Evolutionary conservation across 2,888 invertebrate genomes (phyloP).

Genomic region (Cheilosia grossa): DNA sequence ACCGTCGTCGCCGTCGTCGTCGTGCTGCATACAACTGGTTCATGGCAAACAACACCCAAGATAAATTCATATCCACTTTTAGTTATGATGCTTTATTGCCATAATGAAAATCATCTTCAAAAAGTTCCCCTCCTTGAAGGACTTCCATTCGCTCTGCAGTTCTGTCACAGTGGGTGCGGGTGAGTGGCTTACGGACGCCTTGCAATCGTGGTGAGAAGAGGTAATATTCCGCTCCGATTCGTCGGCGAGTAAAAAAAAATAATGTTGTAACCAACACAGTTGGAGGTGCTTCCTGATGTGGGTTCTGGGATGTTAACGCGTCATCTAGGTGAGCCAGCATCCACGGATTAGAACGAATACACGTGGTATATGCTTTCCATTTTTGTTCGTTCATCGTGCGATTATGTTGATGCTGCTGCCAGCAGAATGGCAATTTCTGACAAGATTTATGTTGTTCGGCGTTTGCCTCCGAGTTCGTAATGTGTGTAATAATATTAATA

Average conservation of each 20-base stretch:
- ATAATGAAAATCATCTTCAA: conserved; percentile 74
- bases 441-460: conserved; percentile 72
- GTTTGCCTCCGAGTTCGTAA: conserved; percentile 69
- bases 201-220: not conserved
- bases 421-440: conserved; percentile 65
- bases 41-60: conserved; percentile 53
- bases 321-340: conserved; percentile 19
- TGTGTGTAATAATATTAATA: conserved; percentile 73
- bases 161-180: conserved; percentile 30
- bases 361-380: conserved; percentile 45
- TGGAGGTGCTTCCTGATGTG: conserved; percentile 60
- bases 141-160: conserved; percentile 17
- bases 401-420: conserved; percentile 60
- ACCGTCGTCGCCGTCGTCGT: conserved; percentile 2
- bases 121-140: conserved; percentile 63
- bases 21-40: conserved; percentile 37
- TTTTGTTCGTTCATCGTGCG: conserved; percentile 56
- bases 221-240: conserved; percentile 12
- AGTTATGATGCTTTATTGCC: conserved; percentile 74
- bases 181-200: no score
- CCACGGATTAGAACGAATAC: not conserved
- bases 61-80: conserved; percentile 75
- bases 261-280: conserved; percentile 70
- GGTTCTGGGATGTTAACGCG: conserved; percentile 46
- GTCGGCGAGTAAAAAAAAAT: conserved; percentile 20